Evolutionary conservation across 2,888 invertebrate genomes (phyloP).

Genomic region (Napeogenes inachia): DNA sequence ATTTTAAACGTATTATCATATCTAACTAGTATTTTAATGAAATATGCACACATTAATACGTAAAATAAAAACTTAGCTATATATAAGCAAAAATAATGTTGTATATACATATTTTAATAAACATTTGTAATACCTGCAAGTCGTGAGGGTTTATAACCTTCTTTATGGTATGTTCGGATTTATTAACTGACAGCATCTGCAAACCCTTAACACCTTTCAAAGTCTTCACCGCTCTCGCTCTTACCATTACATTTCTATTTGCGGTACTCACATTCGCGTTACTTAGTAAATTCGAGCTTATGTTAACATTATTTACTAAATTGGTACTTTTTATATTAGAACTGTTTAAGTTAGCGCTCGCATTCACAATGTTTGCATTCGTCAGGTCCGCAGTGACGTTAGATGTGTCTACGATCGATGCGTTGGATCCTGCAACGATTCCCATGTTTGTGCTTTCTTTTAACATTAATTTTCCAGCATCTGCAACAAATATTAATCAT

Average conservation of each 20-base stretch:
- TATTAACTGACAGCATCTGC: constrained; percentile 36
- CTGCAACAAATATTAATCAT: constrained; percentile 50
- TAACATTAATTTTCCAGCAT: constrained; percentile 86
- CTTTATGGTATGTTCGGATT: constrained; percentile 31
- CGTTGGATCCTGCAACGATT: neutral
- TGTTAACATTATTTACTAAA: neutral
- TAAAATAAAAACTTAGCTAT: too few relatives aligned
- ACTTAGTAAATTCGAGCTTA: constrained; percentile 8
- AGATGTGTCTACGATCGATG: neutral
- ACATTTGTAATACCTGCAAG: constrained; percentile 35
- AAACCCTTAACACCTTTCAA: constrained; percentile 47
- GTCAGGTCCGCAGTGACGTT: neutral
- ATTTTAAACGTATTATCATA: too few relatives aligned
- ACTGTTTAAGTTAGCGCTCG: constrained; percentile 8
- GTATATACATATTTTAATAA: neutral
- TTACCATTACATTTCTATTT: neutral
- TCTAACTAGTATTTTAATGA: too few relatives aligned
- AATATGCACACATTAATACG: too few relatives aligned
- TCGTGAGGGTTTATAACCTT: constrained; percentile 41
- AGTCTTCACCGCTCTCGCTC: neutral
- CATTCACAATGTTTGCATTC: neutral
- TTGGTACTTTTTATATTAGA: neutral
- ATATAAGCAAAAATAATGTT: too few relatives aligned
- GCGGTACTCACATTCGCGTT: neutral
- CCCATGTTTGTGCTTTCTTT: constrained; percentile 62